Evolutionary conservation across 1,140 invertebrate species (phyloP), one percentile per base, ranked within the genome.

Genomic region (Melitaea cinxia): DNA sequence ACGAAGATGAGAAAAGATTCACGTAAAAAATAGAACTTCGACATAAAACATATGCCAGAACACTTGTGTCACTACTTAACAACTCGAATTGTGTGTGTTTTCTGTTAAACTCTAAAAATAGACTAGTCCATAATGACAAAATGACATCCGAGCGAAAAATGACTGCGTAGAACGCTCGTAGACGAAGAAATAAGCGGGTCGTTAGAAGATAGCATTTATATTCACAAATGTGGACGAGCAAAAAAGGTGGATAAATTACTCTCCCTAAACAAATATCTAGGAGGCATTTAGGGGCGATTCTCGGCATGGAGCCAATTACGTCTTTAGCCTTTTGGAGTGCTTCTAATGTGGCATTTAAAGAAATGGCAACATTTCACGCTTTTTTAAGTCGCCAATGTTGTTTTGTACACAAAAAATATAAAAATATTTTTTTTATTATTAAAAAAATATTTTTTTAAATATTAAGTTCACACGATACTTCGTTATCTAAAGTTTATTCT

Each of bases 11-110:
- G 3, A 33, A 33, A 33, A 33, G 30, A 10, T 9, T 39, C 0
- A 39, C 5, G 15, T 17, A 42, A 62, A 66, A 70, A 70, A 65
- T 59, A 64, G 35, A 23, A 56, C 64, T 64, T 58, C 65, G 70
- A 78, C 47, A 72, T 70, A 39, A 74, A 71, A 72, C 69, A 78
- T 66, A 56, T 65, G 69, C 17, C 47, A 54, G 35, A 64, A 50
- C 56, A 50, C 45, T 45, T 19, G 9, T 60, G 59, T 49, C 57
- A 68, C 59, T 45, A 45, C 26, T 66, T 62, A 47, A 17, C 45
- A 33, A 24, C 28, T 23, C n/a, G 10, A 47, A 37, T 12, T 15
- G 52, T 23, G 56, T 26, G 23, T 61, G 65, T 50, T 68, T 63
- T 63, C 33, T 68, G 56, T 53, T 45, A 42, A 24, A 39, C 45